These are phyloP conservation scores for Tanytarsus gracilentus DNA, from an alignment of 2,888 invertebrate species.

Conservation along the genomic window DNA sequence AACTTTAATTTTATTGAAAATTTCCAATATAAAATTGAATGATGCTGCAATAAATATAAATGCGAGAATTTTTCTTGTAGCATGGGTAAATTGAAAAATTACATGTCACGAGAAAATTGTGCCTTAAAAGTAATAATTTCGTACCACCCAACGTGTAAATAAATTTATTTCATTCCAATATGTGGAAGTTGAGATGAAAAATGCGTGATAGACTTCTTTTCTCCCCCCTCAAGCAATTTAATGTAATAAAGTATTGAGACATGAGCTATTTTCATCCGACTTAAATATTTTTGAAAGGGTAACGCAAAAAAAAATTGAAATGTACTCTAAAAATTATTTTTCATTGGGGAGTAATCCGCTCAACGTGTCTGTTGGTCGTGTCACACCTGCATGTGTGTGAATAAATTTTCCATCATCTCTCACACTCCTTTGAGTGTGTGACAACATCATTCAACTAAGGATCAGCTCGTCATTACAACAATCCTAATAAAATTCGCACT, in stretches of 20 bases:
- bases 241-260: not conserved
- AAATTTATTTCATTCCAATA: no score
- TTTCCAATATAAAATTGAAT: not conserved
- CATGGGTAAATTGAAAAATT: slow-evolving; percentile 5
- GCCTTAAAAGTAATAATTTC: slow-evolving; percentile 13
- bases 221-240: slow-evolving; percentile 1
- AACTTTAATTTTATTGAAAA: slow-evolving; percentile 9
- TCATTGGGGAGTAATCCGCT: no score
- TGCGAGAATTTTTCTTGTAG: not conserved
- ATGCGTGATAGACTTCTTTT: not conserved
- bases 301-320: not conserved
- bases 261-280: not conserved
- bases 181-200: no score
- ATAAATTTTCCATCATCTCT: no score
- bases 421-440: no score
- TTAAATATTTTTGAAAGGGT: not conserved
- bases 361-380: no score
- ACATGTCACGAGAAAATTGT: not conserved
- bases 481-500: no score
- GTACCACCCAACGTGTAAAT: no score
- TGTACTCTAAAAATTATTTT: no score
- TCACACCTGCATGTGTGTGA: no score
- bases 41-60: not conserved
- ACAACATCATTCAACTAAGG: no score
- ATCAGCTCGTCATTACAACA: no score